Conservation (phyloP, 2,113 vertebrate genomes). For the Sterna hirundo region DNA sequence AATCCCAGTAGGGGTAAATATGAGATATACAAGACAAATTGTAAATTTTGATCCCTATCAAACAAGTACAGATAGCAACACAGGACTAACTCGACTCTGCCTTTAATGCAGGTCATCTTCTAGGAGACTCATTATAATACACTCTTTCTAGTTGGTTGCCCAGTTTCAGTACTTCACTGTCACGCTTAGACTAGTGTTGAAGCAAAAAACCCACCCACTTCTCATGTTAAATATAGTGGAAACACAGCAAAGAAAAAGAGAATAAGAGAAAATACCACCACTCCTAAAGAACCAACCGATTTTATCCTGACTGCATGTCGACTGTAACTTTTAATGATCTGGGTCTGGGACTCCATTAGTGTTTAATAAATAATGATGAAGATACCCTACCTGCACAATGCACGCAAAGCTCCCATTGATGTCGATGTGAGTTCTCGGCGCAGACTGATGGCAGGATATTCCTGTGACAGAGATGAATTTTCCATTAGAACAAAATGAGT, state of each 20-base stretch:
- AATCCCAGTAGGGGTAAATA: not conserved
- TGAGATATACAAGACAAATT: not conserved
- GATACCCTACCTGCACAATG: constrained; percentile 21
- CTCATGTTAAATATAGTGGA: not conserved
- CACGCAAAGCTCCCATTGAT: not conserved
- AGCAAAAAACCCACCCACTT: rapidly evolving
- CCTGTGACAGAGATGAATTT: constrained; percentile 55
- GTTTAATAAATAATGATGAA: constrained; percentile 57
- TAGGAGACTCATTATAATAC: not conserved
- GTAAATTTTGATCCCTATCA: not conserved
- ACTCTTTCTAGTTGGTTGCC: not conserved
- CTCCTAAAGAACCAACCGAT: not conserved
- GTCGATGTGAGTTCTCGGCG: not conserved
- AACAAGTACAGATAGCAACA: not conserved
- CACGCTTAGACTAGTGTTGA: not conserved
- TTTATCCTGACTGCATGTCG: not conserved
- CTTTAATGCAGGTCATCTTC: not conserved
- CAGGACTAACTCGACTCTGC: not conserved
- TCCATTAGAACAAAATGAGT: constrained; percentile 58
- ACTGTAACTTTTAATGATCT: constrained; percentile 18
- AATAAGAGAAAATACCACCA: not conserved
- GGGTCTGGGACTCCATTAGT: not conserved
- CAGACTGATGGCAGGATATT: constrained; percentile 37
- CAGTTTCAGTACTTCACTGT: not conserved
- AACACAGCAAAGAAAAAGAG: not conserved